phyloP scores from a whole-genome alignment of 2,888 invertebrate species.

The Abscondita cerata region DNA sequence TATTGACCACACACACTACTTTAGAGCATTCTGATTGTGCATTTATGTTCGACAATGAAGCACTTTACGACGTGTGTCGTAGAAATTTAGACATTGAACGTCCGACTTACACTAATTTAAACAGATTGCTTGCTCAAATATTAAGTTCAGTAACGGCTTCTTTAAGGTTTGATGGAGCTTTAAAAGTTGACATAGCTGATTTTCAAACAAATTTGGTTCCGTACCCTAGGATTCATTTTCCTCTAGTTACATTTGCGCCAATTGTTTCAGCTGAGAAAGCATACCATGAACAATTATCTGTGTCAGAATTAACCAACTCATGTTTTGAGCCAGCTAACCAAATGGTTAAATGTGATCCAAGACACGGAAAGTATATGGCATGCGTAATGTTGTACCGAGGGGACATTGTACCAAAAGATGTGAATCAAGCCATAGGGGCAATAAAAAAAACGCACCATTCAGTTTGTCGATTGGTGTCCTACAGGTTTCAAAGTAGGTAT shows the following conservation, averaged over 20 bases:
- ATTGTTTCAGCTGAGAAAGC: constrained; percentile 56
- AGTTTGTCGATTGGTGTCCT: no score
- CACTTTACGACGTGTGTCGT: constrained; percentile 62
- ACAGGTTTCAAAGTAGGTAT: no score
- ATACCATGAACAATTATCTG: no score
- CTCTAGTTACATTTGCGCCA: constrained; percentile 64
- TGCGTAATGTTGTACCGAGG: no score
- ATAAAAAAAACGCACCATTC: no score
- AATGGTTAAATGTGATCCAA: no score
- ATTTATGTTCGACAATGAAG: constrained; percentile 81
- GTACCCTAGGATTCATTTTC: constrained; percentile 63
- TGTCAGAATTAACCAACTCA: constrained; percentile 52
- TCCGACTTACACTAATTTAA: constrained; percentile 70
- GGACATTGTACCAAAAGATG: no score
- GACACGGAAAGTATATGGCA: no score
- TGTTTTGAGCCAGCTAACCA: no score
- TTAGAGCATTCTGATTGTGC: constrained; percentile 61
- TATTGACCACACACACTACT: no score
- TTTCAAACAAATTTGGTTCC: constrained; percentile 61
- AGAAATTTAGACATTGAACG: constrained; percentile 63
- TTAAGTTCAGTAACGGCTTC: constrained; percentile 67
- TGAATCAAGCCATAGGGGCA: no score
- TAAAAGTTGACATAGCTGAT: no score
- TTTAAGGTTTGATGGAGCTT: constrained; percentile 58
- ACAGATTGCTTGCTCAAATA: constrained; percentile 64